Evolutionary conservation across 2,113 vertebrate species (phyloP), one percentile per base, ranked within the genome.

Genomic region (Mus spicilegus): DNA sequence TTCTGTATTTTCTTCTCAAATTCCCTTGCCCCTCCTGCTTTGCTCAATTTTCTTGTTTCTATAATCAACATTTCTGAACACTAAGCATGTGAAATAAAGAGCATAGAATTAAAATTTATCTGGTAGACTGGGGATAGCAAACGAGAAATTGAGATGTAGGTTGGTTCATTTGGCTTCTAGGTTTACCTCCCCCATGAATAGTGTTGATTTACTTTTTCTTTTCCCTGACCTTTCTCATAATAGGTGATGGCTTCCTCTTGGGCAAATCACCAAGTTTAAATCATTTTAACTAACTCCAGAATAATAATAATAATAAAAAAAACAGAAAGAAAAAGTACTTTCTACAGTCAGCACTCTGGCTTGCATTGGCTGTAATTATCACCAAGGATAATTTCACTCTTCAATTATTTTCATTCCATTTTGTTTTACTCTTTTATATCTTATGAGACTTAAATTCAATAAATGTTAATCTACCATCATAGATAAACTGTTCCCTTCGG

Each of bases 401-500:
- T 80, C 14, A 26, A 54, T 91, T 87, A 70, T 91, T 87, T 95
- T 63, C 54, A 87, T 26, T 89, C 12, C 16, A 28, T 91, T 95
- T 93, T 95, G 30, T 84, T 69, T 56, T 70, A 78, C 20, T 81
- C 30, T 69, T 69, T 69, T 86, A 28, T 63, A 67, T 90, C 49
- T 94, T 87, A n/a, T 87, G 67, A 93, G 51, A 73, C 24, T 70
- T 70, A 73, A 89, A 89, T 69, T 95, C 67, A 91, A 67, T 89
- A 80, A 89, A 58, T 63, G 13, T 70, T 92, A 65, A 93, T 75
- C 81, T 80, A n/a, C 58, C 30, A 42, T 51, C 69, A 46, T 22
- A 28, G 33, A 67, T 24, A 85, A 67, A 46, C 30, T 70, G 30
- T 89, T 56, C 81, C n/a, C 42, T 56, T 91, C 7, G 54, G 42